These are phyloP conservation scores for Silvanus unidentatus DNA, from an alignment of 2,888 invertebrate genomes.

Conservation along the genomic window DNA sequence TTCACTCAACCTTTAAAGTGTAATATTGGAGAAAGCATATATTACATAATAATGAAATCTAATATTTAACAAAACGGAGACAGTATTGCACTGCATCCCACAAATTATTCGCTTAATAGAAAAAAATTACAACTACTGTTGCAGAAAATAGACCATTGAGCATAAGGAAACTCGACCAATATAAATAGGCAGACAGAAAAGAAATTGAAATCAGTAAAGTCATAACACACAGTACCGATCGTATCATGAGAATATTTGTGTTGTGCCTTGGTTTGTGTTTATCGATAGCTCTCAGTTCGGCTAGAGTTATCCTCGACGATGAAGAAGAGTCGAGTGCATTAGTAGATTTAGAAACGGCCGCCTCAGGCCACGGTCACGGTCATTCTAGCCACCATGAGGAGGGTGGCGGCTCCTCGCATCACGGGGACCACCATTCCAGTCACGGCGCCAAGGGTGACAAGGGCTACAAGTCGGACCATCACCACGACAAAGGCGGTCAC, in stretches of 20 bases:
- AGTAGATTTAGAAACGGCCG: conserved; percentile 50
- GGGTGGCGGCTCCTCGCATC: conserved; percentile 66
- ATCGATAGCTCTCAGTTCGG: conserved; percentile 31
- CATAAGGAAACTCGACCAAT: conserved; percentile 27
- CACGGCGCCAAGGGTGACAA: conserved; percentile 74
- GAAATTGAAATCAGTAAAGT: conserved; percentile 4
- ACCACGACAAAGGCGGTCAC: conserved; percentile 73
- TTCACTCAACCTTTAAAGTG: conserved; percentile 37
- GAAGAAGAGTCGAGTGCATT: conserved; percentile 24
- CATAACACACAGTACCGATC: conserved; percentile 12
- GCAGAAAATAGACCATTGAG: conserved; percentile 31
- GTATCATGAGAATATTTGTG: conserved; percentile 36
- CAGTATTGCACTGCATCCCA: conserved; percentile 28
- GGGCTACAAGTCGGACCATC: conserved; percentile 68
- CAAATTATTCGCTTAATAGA: conserved; percentile 18
- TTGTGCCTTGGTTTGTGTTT: conserved; percentile 37
- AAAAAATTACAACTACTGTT: conserved; percentile 31
- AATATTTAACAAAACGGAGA: conserved; percentile 24
- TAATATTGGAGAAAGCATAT: conserved; percentile 39
- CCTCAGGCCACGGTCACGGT: conserved; percentile 18
- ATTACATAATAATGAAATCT: conserved; percentile 41
- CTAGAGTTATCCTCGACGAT: conserved; percentile 36
- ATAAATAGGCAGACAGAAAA: conserved; percentile 31
- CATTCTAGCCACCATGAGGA: conserved; percentile 52
- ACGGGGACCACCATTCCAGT: conserved; percentile 61